Evolutionary conservation across 2,888 invertebrate species (phyloP).

Genomic region (Limulus polyphemus): DNA sequence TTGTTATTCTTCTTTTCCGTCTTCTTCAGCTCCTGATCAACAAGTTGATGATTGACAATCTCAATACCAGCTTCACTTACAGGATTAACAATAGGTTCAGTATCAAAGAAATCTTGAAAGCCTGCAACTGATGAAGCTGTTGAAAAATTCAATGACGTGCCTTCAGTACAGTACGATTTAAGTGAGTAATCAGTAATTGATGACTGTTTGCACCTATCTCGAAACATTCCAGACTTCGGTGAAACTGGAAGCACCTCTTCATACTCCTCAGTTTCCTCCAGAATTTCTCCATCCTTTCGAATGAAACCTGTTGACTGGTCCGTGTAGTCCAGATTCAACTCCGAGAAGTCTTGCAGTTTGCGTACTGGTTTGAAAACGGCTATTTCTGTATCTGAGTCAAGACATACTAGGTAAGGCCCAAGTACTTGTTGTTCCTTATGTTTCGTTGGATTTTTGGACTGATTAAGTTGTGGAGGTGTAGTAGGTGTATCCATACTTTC

Average conservation of each 20-base stretch:
- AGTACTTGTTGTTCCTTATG: not conserved
- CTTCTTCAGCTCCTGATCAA: no score
- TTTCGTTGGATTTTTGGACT: not conserved
- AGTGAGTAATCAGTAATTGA: constrained; percentile 56
- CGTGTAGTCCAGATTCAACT: constrained; percentile 63
- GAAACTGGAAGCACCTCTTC: constrained; percentile 37
- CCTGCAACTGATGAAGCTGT: constrained; percentile 83
- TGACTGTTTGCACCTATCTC: constrained; percentile 6
- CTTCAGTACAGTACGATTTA: constrained; percentile 84
- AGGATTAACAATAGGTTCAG: not conserved
- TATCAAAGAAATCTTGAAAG: constrained; percentile 39
- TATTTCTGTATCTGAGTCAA: not conserved
- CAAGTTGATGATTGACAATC: no score
- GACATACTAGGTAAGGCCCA: no score
- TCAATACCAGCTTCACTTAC: no score
- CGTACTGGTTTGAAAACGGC: not conserved
- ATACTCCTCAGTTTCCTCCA: constrained; percentile 43
- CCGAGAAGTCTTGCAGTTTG: constrained; percentile 33
- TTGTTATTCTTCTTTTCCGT: no score
- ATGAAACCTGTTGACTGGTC: constrained; percentile 81
- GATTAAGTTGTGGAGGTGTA: constrained; percentile 5
- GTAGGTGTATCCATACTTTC: constrained; percentile 21
- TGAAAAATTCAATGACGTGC: constrained; percentile 77
- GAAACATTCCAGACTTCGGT: no score
- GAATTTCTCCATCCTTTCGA: constrained; percentile 68